Evolutionary conservation across 1,140 invertebrate genomes (phyloP).

Genomic region (Matsumurasca onukii): DNA sequence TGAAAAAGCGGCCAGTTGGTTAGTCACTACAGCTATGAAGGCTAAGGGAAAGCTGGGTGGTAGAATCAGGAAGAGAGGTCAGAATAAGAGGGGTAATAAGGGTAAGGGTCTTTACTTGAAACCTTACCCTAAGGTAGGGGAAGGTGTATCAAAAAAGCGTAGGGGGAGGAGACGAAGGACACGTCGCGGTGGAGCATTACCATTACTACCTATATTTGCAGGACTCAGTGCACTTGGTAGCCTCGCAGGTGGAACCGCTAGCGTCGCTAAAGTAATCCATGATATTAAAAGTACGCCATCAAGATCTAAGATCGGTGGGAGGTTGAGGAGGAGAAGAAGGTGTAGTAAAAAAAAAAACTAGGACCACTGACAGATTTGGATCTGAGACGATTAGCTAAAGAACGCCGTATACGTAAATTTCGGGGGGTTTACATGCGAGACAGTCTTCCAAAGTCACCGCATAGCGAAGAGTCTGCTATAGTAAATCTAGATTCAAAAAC

Average conservation of each 20-base stretch:
- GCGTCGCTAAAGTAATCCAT: too few species aligned
- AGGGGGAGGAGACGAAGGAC: conserved; percentile 16
- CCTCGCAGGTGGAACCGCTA: too few species aligned
- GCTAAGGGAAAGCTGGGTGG: conserved; percentile 42
- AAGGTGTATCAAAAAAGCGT: conserved; percentile 28
- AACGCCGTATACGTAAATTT: conserved; percentile 30
- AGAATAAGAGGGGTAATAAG: not conserved
- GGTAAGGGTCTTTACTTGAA: conserved; percentile 45
- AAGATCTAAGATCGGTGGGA: too few species aligned
- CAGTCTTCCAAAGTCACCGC: conserved; percentile 36
- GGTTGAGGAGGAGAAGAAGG: too few species aligned
- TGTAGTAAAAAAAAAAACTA: too few species aligned
- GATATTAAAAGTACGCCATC: too few species aligned
- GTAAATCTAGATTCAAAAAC: conserved; percentile 44
- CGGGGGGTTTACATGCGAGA: conserved; percentile 35
- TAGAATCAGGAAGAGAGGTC: not conserved
- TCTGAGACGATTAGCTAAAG: not conserved
- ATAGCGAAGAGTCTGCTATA: conserved; percentile 40
- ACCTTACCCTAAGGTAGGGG: conserved; percentile 23
- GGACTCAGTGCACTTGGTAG: too few species aligned
- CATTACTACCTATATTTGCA: too few species aligned
- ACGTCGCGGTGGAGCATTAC: too few species aligned
- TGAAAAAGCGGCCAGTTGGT: conserved; percentile 42
- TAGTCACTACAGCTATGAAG: conserved; percentile 41
- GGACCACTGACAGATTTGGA: not conserved